phyloP scores from a whole-genome alignment of 2,797 vertebrate species.

The Holocentrus rufus region DNA sequence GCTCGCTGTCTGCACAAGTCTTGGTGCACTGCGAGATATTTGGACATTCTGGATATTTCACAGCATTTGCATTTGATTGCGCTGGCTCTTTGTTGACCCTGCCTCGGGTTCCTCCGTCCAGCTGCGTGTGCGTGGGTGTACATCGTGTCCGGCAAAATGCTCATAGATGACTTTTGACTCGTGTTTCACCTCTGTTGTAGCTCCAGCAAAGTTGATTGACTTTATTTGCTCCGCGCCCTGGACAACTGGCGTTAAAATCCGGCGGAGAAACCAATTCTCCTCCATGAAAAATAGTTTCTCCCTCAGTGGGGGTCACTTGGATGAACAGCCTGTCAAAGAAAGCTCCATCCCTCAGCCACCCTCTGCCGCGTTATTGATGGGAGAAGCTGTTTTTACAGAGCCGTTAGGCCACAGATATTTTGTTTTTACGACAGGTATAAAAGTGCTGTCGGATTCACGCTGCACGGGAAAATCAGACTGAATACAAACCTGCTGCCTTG shows the following conservation, averaged over 20 bases:
- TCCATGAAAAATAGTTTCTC: slow-evolving; percentile 5
- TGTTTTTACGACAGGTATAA: slow-evolving; percentile 16
- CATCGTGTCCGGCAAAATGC: slow-evolving; percentile 51
- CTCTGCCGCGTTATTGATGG: neutral
- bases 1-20: slow-evolving; percentile 46
- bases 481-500: neutral
- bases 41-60: slow-evolving; percentile 37
- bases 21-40: slow-evolving; percentile 51
- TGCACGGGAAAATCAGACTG: neutral
- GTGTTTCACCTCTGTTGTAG: neutral
- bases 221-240: slow-evolving; percentile 25
- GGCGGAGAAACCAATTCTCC: neutral
- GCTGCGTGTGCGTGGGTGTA: slow-evolving; percentile 14
- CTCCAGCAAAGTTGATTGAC: slow-evolving; percentile 47
- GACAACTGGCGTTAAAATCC: slow-evolving; percentile 32
- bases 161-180: slow-evolving; percentile 25
- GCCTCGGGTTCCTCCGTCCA: slow-evolving; percentile 3
- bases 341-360: neutral
- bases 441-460: slow-evolving; percentile 22
- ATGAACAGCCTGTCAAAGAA: neutral
- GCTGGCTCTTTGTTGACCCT: slow-evolving; percentile 14
- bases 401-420: neutral
- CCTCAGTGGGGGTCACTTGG: neutral
- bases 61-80: slow-evolving; percentile 18
- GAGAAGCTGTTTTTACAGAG: neutral